Evolutionary conservation across 1,140 invertebrate species (phyloP), one percentile per base, ranked within the genome.

Genomic region (Ceratosolen solmsi): DNA sequence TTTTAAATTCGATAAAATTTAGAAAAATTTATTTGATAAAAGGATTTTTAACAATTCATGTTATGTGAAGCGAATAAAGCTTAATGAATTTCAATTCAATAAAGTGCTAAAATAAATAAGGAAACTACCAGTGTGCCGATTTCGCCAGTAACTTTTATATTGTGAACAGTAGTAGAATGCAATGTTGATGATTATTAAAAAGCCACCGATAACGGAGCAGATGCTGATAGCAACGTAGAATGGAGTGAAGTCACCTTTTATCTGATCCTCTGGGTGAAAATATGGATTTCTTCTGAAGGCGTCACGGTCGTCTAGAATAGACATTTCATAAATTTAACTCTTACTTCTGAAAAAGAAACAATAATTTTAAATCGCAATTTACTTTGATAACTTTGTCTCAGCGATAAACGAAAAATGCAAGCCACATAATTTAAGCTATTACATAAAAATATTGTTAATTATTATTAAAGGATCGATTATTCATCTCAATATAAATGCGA

Each of bases 181-280:
- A 71, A 96, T 91, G 86, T 97, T 97, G 46, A 97, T 86, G 79
- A 96, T 92, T 73, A 96, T 92, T 54, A 97, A 91, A 30, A 94
- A 89, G 22, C 93, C 92, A 51, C 94, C 93, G 83, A 97, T 89
- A 58, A 96, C 90, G 0, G 95, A 94, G 88, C 95, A 96, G 88
- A 97, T 93, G 33, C 95, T 94, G 81, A 97, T 94, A 1, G 94
- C 93, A 79, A 96, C 94, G 91, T 97, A 97, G 90, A 96, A 96
- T 27, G 94, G 92, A 25, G 94, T 94, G 80, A 94, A 96, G 89
- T 96, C 94, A 27, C 93, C 92, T 89, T 93, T 94, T 15, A 83
- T 70, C 22, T 33, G 36, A 33, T 76, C 58, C 79, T 94, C 92
- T 84, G 93, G 92, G 82, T 93, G 92, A 71, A 91, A 91, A 84